phyloP scores from a whole-genome alignment of 1,140 invertebrate species.

The Delia radicum region DNA sequence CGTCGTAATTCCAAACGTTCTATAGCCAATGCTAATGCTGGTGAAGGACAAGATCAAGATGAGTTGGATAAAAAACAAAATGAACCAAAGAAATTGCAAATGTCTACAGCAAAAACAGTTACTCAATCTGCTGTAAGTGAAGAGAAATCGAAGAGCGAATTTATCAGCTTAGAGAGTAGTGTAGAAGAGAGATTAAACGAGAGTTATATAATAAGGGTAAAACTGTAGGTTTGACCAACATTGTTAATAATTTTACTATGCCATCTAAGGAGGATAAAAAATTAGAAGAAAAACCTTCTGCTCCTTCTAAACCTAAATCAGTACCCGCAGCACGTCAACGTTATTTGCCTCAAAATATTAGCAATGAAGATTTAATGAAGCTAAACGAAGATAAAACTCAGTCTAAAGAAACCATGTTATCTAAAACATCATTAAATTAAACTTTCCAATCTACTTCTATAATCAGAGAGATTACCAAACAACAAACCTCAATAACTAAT shows the following conservation, averaged over 20 bases:
- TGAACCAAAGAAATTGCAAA: constrained; percentile 50
- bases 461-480: constrained; percentile 39
- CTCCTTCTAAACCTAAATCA: constrained; percentile 50
- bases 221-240: constrained; percentile 35
- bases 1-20: constrained; percentile 60
- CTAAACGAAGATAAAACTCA: background rate
- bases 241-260: background rate
- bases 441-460: constrained; percentile 49
- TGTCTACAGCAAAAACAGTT: constrained; percentile 38
- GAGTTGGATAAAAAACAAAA: constrained; percentile 56
- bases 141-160: constrained; percentile 40
- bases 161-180: constrained; percentile 41
- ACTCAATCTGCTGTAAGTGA: constrained; percentile 32
- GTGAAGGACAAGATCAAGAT: background rate
- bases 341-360: constrained; percentile 60
- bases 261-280: background rate
- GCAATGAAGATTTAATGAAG: constrained; percentile 8
- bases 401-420: constrained; percentile 29
- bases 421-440: constrained; percentile 41
- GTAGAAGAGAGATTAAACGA: constrained; percentile 43
- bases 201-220: constrained; percentile 45
- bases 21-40: constrained; percentile 61
- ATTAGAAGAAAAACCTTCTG: constrained; percentile 23
- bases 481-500: background rate
- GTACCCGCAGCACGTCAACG: constrained; percentile 59